Percentiles rank a stretch among this genome's conserved stretches.
Evolutionary conservation across 2,797 vertebrate genomes (phyloP).

Genomic region (Gymnodraco acuticeps): DNA sequence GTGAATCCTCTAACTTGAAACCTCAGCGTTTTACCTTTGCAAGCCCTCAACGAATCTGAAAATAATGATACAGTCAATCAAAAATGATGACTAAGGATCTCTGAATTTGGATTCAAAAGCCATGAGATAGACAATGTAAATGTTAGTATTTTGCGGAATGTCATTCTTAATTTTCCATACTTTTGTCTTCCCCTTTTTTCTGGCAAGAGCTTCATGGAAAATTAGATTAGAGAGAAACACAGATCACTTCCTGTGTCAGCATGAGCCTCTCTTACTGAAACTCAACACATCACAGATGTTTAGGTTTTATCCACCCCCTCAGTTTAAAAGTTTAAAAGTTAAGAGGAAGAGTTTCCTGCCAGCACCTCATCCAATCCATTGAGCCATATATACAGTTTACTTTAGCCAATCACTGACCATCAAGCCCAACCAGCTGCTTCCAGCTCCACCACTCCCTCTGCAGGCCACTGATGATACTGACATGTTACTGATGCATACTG

Average conservation of each 20-base stretch:
- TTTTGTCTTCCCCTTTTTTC: neutral
- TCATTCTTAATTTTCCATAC: neutral
- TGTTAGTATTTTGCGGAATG: neutral
- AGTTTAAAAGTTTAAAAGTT: constrained; percentile 51
- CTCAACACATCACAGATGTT: constrained; percentile 61
- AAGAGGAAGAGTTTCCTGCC: constrained; percentile 31
- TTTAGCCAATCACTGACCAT: neutral
- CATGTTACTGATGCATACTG: too few relatives aligned
- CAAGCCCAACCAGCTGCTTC: neutral
- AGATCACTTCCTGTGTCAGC: constrained; percentile 57
- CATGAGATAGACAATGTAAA: neutral
- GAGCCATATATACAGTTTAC: neutral
- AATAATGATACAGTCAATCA: neutral
- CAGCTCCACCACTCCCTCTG: constrained; percentile 12
- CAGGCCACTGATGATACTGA: neutral
- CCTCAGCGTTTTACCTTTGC: too few relatives aligned
- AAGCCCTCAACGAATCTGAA: neutral
- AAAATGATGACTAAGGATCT: neutral
- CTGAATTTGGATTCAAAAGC: neutral
- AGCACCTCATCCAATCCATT: neutral
- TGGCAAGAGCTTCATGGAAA: constrained; percentile 48
- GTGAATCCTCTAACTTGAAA: too few relatives aligned
- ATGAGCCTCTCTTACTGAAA: constrained; percentile 35
- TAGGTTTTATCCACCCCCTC: constrained; percentile 43
- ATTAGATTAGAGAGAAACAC: constrained; percentile 36